A percentile compares a stretch with the other conserved stretches of the same genome.
Conservation (phyloP, 2,888 invertebrate genomes). For the Coelopa pilipes region DNA sequence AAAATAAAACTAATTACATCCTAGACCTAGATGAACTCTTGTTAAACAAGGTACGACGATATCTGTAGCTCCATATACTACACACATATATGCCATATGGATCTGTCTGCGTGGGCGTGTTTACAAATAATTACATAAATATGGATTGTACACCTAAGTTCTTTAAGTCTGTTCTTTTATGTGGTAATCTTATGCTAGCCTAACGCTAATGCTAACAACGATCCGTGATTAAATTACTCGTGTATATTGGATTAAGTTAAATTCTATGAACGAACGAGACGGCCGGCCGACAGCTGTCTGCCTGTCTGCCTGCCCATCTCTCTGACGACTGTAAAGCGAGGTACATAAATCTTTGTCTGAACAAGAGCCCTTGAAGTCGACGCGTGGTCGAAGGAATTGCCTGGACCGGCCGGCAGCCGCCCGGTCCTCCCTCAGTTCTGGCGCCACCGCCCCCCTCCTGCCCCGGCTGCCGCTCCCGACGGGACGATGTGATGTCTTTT, state of each 20-base stretch:
- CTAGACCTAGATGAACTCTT: slow-evolving; percentile 32
- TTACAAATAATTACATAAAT: not conserved
- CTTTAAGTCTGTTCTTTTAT: slow-evolving; percentile 15
- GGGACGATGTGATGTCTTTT: slow-evolving; percentile 9
- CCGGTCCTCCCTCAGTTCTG: not conserved
- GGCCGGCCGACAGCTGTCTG: slow-evolving; percentile 1
- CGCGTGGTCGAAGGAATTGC: not conserved
- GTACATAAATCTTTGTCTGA: slow-evolving; percentile 44
- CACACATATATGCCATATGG: too few relatives aligned
- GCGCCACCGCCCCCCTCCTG: not conserved
- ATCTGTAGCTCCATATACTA: too few relatives aligned
- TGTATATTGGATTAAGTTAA: not conserved
- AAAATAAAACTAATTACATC: slow-evolving; percentile 38
- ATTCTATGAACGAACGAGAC: not conserved
- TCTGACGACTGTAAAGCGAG: slow-evolving; percentile 43
- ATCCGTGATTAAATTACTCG: slow-evolving; percentile 15
- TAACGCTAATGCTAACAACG: slow-evolving; percentile 8
- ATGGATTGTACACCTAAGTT: slow-evolving; percentile 19
- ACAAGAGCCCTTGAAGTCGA: not conserved
- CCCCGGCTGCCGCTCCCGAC: not conserved
- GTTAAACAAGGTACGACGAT: slow-evolving; percentile 42
- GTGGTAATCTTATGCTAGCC: slow-evolving; percentile 27
- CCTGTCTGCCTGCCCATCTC: slow-evolving; percentile 13
- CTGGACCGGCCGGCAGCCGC: not conserved
- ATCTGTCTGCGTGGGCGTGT: too few relatives aligned